These are phyloP conservation scores for Pipa parva DNA, from an alignment of 2,113 vertebrate species.

Conservation along the genomic window DNA sequence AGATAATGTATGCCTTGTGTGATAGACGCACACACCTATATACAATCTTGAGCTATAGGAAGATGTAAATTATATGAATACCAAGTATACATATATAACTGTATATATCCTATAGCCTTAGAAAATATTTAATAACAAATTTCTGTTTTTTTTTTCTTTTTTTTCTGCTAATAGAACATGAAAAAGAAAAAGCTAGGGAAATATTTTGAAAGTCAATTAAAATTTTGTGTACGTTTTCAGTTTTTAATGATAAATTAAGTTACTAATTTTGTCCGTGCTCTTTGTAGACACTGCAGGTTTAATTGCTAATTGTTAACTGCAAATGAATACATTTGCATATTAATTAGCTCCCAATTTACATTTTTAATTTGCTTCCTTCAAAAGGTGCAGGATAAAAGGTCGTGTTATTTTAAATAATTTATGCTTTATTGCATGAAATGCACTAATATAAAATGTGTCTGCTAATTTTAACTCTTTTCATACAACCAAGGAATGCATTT, in stretches of 20 bases:
- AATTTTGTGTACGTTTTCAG: constrained; percentile 93
- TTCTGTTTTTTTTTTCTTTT: constrained; percentile 48
- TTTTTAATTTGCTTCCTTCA: constrained; percentile 99
- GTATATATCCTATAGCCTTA: too few species aligned
- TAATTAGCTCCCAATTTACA: constrained; percentile 99
- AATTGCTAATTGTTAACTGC: constrained; percentile 99
- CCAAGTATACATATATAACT: too few species aligned
- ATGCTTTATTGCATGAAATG: constrained; percentile 98
- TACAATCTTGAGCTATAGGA: too few species aligned
- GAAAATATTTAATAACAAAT: background rate
- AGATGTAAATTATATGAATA: too few species aligned
- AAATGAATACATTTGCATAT: constrained; percentile 99
- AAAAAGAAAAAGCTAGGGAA: constrained; percentile 75
- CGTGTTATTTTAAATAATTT: constrained; percentile 99
- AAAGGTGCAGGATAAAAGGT: constrained; percentile 99
- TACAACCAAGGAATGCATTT: constrained; percentile 57
- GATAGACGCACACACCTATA: too few species aligned
- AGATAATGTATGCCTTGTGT: too few species aligned
- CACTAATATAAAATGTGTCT: constrained; percentile 91
- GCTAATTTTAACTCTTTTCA: constrained; percentile 85
- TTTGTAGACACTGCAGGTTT: constrained; percentile 99
- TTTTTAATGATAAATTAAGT: constrained; percentile 99
- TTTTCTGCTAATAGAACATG: too few species aligned
- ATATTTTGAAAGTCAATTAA: constrained; percentile 92
- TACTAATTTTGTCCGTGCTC: constrained; percentile 97